A percentile compares a stretch with the other conserved stretches of the same genome.
Conservation (phyloP, 2,888 invertebrate genomes). For the Ophioninae sp. region DNA sequence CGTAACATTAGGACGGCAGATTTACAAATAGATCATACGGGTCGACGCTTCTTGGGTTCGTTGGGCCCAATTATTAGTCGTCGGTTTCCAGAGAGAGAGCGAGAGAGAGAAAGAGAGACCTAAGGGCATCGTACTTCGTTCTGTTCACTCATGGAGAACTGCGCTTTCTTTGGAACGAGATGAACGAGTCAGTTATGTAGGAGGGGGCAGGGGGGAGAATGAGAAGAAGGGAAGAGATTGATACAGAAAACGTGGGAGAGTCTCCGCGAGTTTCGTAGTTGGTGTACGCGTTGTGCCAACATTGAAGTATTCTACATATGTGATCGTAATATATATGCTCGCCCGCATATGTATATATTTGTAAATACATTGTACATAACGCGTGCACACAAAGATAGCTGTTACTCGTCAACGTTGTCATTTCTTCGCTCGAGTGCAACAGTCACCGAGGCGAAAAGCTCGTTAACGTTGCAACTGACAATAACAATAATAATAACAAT, state of each 20-base stretch:
- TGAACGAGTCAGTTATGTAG: slow-evolving; percentile 50
- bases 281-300: slow-evolving; percentile 46
- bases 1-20: slow-evolving; percentile 14
- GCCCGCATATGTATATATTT: slow-evolving; percentile 4
- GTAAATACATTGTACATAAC: not conserved
- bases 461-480: slow-evolving; percentile 51
- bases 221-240: slow-evolving; percentile 10
- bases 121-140: slow-evolving; percentile 57
- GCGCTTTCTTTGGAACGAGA: slow-evolving; percentile 45
- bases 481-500: slow-evolving; percentile 28
- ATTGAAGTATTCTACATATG: slow-evolving; percentile 44
- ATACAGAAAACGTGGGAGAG: slow-evolving; percentile 41
- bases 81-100: slow-evolving; percentile 55
- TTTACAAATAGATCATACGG: slow-evolving; percentile 59
- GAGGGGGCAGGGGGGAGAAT: not conserved
- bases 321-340: slow-evolving; percentile 13
- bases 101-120: slow-evolving; percentile 26
- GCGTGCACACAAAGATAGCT: slow-evolving; percentile 11
- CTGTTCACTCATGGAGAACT: slow-evolving; percentile 21
- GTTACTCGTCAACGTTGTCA: slow-evolving; percentile 55
- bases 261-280: not conserved
- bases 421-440: slow-evolving; percentile 56
- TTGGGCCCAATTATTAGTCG: slow-evolving; percentile 50
- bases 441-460: slow-evolving; percentile 60
- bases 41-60: not conserved